Percentiles rank a stretch among this genome's conserved stretches.
These are phyloP conservation scores for Bombus superbus DNA, from an alignment of 1,140 invertebrate species.

Conservation along the genomic window DNA sequence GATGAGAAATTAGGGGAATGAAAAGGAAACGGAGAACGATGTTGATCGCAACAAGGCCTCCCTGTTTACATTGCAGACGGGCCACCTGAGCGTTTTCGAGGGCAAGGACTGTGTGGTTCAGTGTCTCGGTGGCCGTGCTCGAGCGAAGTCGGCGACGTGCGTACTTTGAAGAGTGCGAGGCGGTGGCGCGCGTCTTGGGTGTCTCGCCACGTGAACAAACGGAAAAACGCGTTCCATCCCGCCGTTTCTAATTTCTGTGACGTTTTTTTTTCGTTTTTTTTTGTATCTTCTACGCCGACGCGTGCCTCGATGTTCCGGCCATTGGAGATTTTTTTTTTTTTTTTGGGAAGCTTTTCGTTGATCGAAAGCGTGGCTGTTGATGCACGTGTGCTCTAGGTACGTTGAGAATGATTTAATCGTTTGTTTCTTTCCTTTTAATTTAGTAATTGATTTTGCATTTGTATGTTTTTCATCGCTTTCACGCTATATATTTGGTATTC, in stretches of 20 bases:
- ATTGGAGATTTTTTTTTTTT: neutral
- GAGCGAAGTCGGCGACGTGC: slow-evolving; percentile 5
- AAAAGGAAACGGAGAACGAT: neutral
- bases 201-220: slow-evolving; percentile 6
- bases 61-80: slow-evolving; percentile 28
- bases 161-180: neutral
- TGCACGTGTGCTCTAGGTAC: slow-evolving; percentile 23
- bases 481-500: too few relatives aligned
- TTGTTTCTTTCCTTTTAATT: too few relatives aligned
- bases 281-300: neutral
- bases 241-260: neutral
- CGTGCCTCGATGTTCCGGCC: neutral
- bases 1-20: neutral
- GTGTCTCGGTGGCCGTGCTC: slow-evolving; percentile 31
- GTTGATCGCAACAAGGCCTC: slow-evolving; percentile 12
- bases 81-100: slow-evolving; percentile 42
- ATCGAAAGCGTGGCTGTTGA: neutral
- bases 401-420: neutral
- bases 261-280: too few relatives aligned
- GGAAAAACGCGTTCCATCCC: neutral
- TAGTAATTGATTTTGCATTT: too few relatives aligned
- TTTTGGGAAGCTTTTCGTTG: neutral
- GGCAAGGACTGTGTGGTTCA: slow-evolving; percentile 38
- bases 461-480: too few relatives aligned
- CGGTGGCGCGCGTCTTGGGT: neutral